Percentiles rank a stretch among this genome's conserved stretches.
Evolutionary conservation across 2,113 vertebrate genomes (phyloP).

Genomic region (Siniperca knerii): DNA sequence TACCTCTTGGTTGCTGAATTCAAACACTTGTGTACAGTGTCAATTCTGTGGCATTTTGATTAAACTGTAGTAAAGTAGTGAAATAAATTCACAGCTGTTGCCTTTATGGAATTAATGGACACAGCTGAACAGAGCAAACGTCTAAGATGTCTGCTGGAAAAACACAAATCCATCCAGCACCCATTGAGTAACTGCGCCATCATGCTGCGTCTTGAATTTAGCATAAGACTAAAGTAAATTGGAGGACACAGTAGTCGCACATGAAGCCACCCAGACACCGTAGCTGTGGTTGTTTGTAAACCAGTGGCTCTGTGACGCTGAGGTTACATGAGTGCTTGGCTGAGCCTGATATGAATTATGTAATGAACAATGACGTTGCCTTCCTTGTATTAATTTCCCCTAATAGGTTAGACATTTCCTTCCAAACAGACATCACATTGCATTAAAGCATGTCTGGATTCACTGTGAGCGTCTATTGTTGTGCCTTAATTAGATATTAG

Average conservation of each 20-base stretch:
- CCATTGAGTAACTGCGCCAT: background rate
- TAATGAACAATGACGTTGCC: conserved; percentile 33
- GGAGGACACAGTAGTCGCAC: background rate
- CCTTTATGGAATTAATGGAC: background rate
- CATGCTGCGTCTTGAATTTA: background rate
- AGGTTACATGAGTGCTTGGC: conserved; percentile 22
- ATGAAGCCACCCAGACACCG: background rate
- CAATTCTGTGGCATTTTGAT: background rate
- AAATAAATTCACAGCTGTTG: background rate
- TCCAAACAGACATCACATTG: background rate
- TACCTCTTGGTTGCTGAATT: background rate
- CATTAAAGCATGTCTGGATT: background rate
- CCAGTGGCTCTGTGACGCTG: background rate
- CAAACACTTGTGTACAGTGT: background rate
- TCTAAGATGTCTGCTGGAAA: background rate
- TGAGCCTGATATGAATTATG: conserved; percentile 36
- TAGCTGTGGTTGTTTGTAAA: conserved; percentile 9
- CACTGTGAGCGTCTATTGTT: conserved; percentile 20
- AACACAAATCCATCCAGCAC: background rate
- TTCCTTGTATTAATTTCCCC: background rate
- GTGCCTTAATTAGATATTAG: conserved; percentile 14
- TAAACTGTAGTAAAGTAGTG: background rate
- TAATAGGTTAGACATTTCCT: conserved; percentile 12
- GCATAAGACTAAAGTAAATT: background rate
- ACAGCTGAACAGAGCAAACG: background rate